Base-by-base conservation (phyloP, 2,888 invertebrate genomes). In the Cephus pygmeus region DNA sequence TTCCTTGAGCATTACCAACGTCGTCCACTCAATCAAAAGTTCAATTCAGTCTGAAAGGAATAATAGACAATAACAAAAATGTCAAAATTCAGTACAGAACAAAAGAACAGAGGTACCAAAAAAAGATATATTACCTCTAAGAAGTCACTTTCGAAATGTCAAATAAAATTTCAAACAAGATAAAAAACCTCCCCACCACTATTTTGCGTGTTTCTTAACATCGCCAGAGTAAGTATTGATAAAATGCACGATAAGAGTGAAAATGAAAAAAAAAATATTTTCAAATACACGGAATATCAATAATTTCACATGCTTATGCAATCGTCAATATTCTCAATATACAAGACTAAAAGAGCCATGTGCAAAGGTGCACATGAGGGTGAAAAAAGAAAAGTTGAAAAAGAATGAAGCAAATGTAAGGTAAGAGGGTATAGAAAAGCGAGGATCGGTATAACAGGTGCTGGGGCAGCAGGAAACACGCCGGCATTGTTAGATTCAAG, bases 401-500 rank as follows among this genome's bases (percentile, higher is more conserved):
- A 23, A 56, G 56, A 56, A 56, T 56, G 23, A 56, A 56, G 56
- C 23, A 56, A 56, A 56, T 56, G 56, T 15, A 56, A 56, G 56
- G 56, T 23, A 56, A 56, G 56, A 56, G 56, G 56, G 56, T 69
- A 71, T 71, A 73, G 34, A 76, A 30, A 73, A 76, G 34, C 23
- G 56, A 76, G 75, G 36, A 75, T 56, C 78, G 69, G 79, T 82
- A 56, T 56, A 85, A 86, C 86, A 86, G 86, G 86, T 86, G 86
- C 84, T 80, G 78, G 79, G 56, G 56, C 56, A 23, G 79, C 81
- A 86, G 83, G 83, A 84, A 86, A 83, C 81, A 81, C 81, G 77
- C 77, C 73, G 81, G 81, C 80, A 84, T 86, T 85, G 83, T 84
- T 82, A 76, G 73, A 77, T 82, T 83, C 85, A 86, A 86, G 84